Evolutionary conservation across 2,888 invertebrate genomes (phyloP).

Genomic region (Tyria jacobaeae): DNA sequence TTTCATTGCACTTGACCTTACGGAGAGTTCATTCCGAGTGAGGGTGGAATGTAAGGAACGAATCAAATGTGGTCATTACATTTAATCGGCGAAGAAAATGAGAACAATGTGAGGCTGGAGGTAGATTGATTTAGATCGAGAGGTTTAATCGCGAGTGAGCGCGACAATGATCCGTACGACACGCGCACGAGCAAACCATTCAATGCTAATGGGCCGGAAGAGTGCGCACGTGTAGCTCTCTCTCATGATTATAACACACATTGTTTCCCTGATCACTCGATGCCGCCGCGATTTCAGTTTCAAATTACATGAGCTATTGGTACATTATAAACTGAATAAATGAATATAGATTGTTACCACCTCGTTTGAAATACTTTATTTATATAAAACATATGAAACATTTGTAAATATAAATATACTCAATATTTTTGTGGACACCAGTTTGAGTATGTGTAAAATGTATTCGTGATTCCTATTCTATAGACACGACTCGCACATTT

Average conservation of each 20-base stretch:
- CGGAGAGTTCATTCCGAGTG: conserved; percentile 51
- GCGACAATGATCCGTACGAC: conserved; percentile 76
- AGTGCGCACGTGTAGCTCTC: conserved; percentile 75
- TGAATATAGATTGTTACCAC: conserved; percentile 6
- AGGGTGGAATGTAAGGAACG: conserved; percentile 64
- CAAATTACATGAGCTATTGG: conserved; percentile 22
- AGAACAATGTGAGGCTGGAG: conserved; percentile 72
- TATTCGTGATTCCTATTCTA: conserved; percentile 74
- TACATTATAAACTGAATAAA: conserved; percentile 3
- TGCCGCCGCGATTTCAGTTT: conserved; percentile 59
- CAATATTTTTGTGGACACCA: conserved; percentile 50
- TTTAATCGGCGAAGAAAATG: conserved; percentile 72
- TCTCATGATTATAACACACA: conserved; percentile 68
- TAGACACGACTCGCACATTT: conserved; percentile 62
- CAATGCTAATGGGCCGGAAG: conserved; percentile 85
- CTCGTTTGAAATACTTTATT: not conserved
- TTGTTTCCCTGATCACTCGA: conserved; percentile 66
- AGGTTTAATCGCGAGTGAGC: conserved; percentile 65
- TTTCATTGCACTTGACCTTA: conserved; percentile 71
- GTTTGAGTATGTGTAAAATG: conserved; percentile 57
- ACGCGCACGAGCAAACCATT: conserved; percentile 77
- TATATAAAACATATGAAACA: not conserved
- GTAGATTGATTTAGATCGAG: conserved; percentile 78
- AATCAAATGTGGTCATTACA: conserved; percentile 77
- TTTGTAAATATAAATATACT: not conserved